These are phyloP conservation scores for Caprella mutica DNA, from an alignment of 2,888 invertebrate species.

Conservation along the genomic window DNA sequence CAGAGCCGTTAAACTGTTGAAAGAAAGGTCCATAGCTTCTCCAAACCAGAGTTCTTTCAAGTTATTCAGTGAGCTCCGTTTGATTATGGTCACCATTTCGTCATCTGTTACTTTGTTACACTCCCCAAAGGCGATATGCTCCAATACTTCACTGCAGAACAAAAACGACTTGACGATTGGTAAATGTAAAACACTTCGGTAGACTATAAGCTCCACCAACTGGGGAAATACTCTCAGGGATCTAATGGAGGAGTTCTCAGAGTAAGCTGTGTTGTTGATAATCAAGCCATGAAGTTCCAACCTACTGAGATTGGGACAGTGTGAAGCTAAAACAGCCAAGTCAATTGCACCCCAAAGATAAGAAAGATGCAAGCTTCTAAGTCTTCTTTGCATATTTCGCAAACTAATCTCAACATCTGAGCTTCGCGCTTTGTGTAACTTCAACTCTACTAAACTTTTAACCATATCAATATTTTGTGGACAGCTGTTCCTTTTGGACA, in stretches of 20 bases:
- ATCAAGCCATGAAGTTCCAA: slow-evolving; percentile 24
- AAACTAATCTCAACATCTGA: slow-evolving; percentile 18
- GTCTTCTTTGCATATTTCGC: slow-evolving; percentile 15
- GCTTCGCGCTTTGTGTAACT: slow-evolving; percentile 28
- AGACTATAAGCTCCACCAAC: slow-evolving; percentile 20
- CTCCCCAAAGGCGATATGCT: slow-evolving; percentile 23
- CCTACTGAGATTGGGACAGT: slow-evolving; percentile 23
- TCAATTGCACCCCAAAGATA: slow-evolving; percentile 25
- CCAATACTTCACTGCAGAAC: slow-evolving; percentile 15
- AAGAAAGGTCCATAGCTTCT: slow-evolving; percentile 19
- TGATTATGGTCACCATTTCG: slow-evolving; percentile 11
- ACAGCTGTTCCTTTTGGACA: slow-evolving; percentile 24
- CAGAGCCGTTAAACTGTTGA: slow-evolving; percentile 16
- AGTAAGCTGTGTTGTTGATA: slow-evolving; percentile 7
- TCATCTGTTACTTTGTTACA: slow-evolving; percentile 25
- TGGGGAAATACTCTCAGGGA: slow-evolving; percentile 12
- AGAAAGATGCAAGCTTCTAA: slow-evolving; percentile 22
- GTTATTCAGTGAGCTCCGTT: slow-evolving; percentile 10
- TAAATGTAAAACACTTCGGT: slow-evolving; percentile 14
- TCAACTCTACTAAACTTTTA: slow-evolving; percentile 22
- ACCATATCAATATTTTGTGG: slow-evolving; percentile 21
- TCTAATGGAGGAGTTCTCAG: neutral
- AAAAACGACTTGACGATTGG: slow-evolving; percentile 17
- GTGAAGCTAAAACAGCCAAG: slow-evolving; percentile 14
- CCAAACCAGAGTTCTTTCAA: slow-evolving; percentile 30